Conservation (phyloP, 2,888 invertebrate species). For the Chaetogeoica ovagalla region DNA sequence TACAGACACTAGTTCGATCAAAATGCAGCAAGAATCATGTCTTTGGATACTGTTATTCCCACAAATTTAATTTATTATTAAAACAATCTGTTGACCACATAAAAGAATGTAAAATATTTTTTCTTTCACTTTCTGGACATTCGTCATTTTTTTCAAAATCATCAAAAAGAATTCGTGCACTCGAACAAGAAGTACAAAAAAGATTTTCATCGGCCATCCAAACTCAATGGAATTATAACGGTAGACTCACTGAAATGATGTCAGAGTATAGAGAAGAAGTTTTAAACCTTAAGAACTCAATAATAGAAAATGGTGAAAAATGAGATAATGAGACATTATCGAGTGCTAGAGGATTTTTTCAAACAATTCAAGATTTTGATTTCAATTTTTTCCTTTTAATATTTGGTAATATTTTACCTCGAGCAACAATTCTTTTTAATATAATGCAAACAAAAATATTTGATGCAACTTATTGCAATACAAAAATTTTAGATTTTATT, state of each 20-base stretch:
- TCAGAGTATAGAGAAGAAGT: not conserved
- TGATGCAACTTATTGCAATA: no score
- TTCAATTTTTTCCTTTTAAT: conserved; percentile 55
- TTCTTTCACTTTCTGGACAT: conserved; percentile 56
- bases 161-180: conserved; percentile 55
- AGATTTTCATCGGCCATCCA: conserved; percentile 2
- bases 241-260: conserved; percentile 15
- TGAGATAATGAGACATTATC: conserved; percentile 21
- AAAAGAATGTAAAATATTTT: conserved; percentile 57
- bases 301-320: conserved; percentile 54
- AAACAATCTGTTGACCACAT: conserved; percentile 56
- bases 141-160: conserved; percentile 57
- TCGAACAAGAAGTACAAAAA: conserved; percentile 43
- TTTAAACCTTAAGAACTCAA: conserved; percentile 51
- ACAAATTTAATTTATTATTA: conserved; percentile 56
- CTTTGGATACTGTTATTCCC: conserved; percentile 56
- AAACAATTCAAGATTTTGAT: conserved; percentile 52
- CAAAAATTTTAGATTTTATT: conserved; percentile 47
- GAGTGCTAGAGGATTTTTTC: conserved; percentile 50
- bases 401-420: conserved; percentile 54
- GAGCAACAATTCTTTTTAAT: conserved; percentile 48
- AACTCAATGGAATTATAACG: conserved; percentile 22
- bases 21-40: conserved; percentile 43
- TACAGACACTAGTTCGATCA: no score
- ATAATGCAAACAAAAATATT: conserved; percentile 34